These are phyloP conservation scores for Arctia plantaginis DNA, from an alignment of 2,888 invertebrate genomes.

Conservation along the genomic window DNA sequence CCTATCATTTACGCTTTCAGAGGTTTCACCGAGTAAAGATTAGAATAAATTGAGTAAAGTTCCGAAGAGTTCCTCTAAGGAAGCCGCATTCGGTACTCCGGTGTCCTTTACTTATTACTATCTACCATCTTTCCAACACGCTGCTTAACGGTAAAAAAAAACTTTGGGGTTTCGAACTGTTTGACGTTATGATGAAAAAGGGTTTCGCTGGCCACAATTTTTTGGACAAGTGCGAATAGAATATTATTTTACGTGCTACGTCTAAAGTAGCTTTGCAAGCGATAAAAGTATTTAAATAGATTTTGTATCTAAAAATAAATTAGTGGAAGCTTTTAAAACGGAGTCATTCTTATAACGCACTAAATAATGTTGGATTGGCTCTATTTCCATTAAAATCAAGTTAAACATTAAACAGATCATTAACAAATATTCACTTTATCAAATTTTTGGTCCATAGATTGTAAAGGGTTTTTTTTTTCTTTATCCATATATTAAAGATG, in stretches of 20 bases:
- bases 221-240: constrained; percentile 41
- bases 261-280: constrained; percentile 30
- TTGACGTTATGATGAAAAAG: constrained; percentile 49
- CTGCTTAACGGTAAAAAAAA: constrained; percentile 34
- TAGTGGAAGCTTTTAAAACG: background rate
- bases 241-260: constrained; percentile 29
- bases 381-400: no score
- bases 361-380: background rate
- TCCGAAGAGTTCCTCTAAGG: constrained; percentile 33
- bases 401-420: no score
- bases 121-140: constrained; percentile 45
- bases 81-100: constrained; percentile 19
- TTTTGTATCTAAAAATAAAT: background rate
- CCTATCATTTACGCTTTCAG: constrained; percentile 39
- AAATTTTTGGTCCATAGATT: no score
- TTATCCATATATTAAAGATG: no score
- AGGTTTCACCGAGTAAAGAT: constrained; percentile 46
- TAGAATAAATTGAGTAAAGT: constrained; percentile 50
- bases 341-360: background rate
- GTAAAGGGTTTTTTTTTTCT: no score
- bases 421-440: no score
- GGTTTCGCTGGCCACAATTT: constrained; percentile 39
- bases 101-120: constrained; percentile 49
- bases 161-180: constrained; percentile 40
- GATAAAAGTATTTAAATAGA: background rate